Conservation (phyloP, 2,888 invertebrate species). For the Rugalucina vietnamica region DNA sequence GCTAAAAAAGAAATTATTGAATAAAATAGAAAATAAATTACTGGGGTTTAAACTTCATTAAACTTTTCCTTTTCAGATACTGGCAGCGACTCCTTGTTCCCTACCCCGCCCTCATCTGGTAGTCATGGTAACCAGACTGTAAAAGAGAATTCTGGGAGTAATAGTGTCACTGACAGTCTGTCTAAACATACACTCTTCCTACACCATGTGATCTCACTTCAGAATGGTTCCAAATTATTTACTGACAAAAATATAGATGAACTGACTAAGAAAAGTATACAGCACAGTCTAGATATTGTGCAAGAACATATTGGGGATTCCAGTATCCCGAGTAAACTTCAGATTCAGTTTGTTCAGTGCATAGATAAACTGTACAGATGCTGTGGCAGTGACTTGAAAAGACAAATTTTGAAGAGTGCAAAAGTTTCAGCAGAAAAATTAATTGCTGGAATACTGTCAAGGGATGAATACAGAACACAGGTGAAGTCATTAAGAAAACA, state of each 20-base stretch:
- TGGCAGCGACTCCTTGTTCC: conserved; percentile 49
- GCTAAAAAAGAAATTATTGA: no score
- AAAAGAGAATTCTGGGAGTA: neutral
- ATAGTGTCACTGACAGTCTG: conserved; percentile 13
- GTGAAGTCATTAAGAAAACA: no score
- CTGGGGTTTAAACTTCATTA: no score
- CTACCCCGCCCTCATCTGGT: conserved; percentile 54
- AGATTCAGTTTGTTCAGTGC: conserved; percentile 33
- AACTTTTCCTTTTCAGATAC: neutral
- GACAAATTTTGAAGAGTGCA: neutral
- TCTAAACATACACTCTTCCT: conserved; percentile 51
- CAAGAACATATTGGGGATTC: conserved; percentile 26
- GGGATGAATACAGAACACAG: neutral
- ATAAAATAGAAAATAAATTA: no score
- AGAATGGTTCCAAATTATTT: conserved; percentile 16
- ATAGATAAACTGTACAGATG: conserved; percentile 21
- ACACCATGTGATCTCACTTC: conserved; percentile 46
- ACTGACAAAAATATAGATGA: neutral
- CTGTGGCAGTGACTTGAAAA: neutral
- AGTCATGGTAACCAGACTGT: conserved; percentile 7
- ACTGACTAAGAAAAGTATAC: conserved; percentile 26
- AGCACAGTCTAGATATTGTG: conserved; percentile 43
- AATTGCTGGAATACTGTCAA: neutral
- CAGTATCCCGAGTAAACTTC: conserved; percentile 2
- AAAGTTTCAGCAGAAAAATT: neutral